A percentile compares a stretch with the other conserved stretches of the same genome.
Conservation (phyloP, 2,113 vertebrate species). For the Hucho hucho region DNA sequence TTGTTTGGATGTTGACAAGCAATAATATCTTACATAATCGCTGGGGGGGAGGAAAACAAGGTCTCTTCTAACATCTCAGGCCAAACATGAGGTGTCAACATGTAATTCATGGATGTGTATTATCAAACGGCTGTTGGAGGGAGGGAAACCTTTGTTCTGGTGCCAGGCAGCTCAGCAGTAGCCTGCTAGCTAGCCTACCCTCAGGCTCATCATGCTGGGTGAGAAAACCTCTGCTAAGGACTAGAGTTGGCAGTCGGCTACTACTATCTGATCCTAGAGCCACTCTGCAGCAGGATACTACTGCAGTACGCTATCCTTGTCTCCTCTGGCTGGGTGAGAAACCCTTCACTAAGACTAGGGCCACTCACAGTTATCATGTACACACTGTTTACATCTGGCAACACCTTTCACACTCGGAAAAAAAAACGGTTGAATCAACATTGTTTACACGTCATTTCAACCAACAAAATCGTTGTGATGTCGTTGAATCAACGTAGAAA, state of each 20-base stretch:
- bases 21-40: constrained; percentile 55
- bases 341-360: constrained; percentile 40
- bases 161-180: constrained; percentile 49
- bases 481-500: too few relatives aligned
- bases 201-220: neutral
- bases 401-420: too few relatives aligned
- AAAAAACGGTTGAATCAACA: too few relatives aligned
- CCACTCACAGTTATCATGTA: neutral
- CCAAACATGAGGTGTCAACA: constrained; percentile 61
- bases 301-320: too few relatives aligned
- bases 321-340: neutral
- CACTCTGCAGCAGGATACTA: too few relatives aligned
- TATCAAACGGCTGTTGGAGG: constrained; percentile 63
- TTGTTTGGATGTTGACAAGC: constrained; percentile 45
- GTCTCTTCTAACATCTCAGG: constrained; percentile 43
- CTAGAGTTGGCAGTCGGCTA: too few relatives aligned
- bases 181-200: neutral
- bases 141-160: constrained; percentile 53
- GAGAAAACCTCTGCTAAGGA: neutral
- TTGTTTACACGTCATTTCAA: too few relatives aligned
- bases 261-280: too few relatives aligned
- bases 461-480: too few relatives aligned
- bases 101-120: constrained; percentile 69
- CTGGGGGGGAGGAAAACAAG: constrained; percentile 9
- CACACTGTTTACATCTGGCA: too few relatives aligned